Evolutionary conservation across 2,797 vertebrate genomes (phyloP), one percentile per base, ranked within the genome.

Genomic region (Merluccius polli): DNA sequence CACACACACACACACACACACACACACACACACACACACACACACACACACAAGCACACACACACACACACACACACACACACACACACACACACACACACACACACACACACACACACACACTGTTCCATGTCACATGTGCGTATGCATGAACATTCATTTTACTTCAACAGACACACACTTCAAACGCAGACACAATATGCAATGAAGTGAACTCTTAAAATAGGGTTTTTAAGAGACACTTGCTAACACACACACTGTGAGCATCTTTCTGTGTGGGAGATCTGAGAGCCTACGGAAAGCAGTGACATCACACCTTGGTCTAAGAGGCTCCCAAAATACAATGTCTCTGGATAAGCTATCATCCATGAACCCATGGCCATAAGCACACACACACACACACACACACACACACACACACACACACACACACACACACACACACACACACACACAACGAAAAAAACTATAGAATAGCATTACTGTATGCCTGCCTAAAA

Each of bases 321-420:
- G 79, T 79, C 79, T 89, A 85, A 92, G 82, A 91, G 87, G 80
- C 75, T 89, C 89, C 85, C 75, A 81, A 85, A 91, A 87, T 90
- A 90, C 89, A 85, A 79, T 85, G 82, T 85, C 73, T 89, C 69
- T 78, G 81, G 83, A 85, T 82, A 84, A 87, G 77, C 80, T 74
- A 18, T 18, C 27, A 31, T 30, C 41, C 72, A 48, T 16, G 18
- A 18, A 71, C 31, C 32, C 18, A 52, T 38, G 70, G 27, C n/a
- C 44, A 68, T n/a, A 48, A 67, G 44, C 74, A 84, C 70, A 70
- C 85, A 81, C 82, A 78, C 77, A 73, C 83, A 83, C 77, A 81
- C 82, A 74, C 59, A 72, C 85, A 83, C 79, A 81, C 79, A 85
- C 72, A 65, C 79, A 77, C 78, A 81, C 63, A 52, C 3, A 27